These are phyloP conservation scores for Gnathonemus echidnorhynchus DNA, from an alignment of 2,113 vertebrate species.

Conservation along the genomic window DNA sequence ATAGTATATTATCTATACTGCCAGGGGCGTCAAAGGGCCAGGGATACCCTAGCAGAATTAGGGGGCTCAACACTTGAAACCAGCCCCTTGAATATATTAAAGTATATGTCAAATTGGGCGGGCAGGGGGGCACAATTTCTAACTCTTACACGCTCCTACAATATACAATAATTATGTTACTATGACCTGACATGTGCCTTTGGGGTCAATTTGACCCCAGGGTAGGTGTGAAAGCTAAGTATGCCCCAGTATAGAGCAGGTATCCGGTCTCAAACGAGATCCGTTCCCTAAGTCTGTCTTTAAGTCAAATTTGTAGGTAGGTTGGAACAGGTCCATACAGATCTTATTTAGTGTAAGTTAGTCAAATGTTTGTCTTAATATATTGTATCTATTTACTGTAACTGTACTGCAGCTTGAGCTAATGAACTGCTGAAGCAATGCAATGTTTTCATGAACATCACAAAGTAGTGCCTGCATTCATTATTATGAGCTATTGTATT, in stretches of 20 bases:
- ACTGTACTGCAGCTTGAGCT: no score
- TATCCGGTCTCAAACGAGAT: background rate
- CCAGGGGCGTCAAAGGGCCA: background rate
- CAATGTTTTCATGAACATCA: background rate
- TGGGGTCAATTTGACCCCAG: background rate
- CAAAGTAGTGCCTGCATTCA: background rate
- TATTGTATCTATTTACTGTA: no score
- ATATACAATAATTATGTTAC: no score
- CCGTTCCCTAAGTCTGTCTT: background rate
- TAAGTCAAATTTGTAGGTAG: background rate
- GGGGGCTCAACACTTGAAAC: background rate
- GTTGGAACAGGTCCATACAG: background rate
- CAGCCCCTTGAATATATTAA: background rate
- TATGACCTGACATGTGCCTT: no score
- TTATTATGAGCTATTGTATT: no score
- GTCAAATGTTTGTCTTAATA: no score
- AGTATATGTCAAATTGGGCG: background rate
- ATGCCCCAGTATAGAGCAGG: background rate
- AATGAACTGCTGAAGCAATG: no score
- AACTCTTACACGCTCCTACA: no score
- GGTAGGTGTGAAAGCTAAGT: background rate
- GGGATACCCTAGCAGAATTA: background rate
- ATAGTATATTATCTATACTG: background rate
- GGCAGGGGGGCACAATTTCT: background rate
- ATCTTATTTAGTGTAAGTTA: background rate